These are phyloP conservation scores for Lithobius niger DNA, from an alignment of 1,140 invertebrate genomes.

Conservation along the genomic window DNA sequence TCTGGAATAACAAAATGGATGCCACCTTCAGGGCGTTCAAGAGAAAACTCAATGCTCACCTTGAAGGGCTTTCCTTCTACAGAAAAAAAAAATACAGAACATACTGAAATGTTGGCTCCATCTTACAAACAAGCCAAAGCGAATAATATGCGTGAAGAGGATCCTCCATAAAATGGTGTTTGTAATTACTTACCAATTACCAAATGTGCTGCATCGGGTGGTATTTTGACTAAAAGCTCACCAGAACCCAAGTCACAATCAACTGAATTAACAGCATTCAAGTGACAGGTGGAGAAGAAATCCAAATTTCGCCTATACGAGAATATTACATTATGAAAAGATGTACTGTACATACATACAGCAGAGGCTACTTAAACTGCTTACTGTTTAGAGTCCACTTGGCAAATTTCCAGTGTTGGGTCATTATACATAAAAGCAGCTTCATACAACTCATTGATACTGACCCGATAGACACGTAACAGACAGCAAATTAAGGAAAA, in stretches of 20 bases:
- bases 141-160: no score
- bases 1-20: constrained; percentile 91
- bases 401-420: constrained; percentile 81
- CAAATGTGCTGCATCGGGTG: constrained; percentile 57
- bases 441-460: constrained; percentile 78
- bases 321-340: constrained; percentile 3
- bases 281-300: constrained; percentile 58
- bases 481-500: no score
- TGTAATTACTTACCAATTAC: neutral
- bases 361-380: neutral
- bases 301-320: constrained; percentile 61
- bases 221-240: constrained; percentile 74
- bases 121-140: no score
- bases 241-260: constrained; percentile 67
- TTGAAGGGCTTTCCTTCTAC: constrained; percentile 62
- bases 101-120: no score
- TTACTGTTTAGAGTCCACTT: constrained; percentile 67
- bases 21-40: constrained; percentile 83
- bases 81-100: constrained; percentile 10
- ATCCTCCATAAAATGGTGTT: no score
- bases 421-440: constrained; percentile 89
- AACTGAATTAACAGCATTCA: constrained; percentile 62
- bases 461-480: constrained; percentile 60
- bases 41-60: constrained; percentile 83
- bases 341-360: constrained; percentile 8